phyloP scores from a whole-genome alignment of 1,140 invertebrate species.

The Papilio dardanus region DNA sequence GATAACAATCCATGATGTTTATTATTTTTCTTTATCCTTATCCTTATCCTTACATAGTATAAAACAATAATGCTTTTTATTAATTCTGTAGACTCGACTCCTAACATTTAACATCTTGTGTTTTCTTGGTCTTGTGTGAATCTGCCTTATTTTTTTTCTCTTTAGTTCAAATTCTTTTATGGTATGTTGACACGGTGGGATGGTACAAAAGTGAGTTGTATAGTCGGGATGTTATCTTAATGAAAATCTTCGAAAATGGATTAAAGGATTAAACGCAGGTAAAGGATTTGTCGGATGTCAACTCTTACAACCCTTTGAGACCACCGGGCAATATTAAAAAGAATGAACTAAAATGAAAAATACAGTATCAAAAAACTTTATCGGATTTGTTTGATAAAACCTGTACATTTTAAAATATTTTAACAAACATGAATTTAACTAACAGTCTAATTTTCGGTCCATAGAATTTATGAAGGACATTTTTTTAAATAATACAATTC shows the following conservation, averaged over 20 bases:
- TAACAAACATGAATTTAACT: no score
- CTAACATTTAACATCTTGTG: not conserved
- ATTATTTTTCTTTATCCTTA: no score
- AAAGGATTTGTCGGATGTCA: conserved; percentile 45
- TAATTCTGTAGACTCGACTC: no score
- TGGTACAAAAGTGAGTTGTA: conserved; percentile 48
- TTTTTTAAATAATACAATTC: no score
- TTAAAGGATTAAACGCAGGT: conserved; percentile 66
- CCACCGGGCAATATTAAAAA: conserved; percentile 27
- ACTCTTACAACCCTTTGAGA: conserved; percentile 10
- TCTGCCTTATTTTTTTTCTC: conserved; percentile 33
- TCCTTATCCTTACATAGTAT: no score
- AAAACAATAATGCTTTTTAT: no score
- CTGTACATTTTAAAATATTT: no score
- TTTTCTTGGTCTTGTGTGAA: not conserved
- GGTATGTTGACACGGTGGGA: conserved; percentile 67
- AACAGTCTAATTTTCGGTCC: no score
- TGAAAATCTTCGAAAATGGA: conserved; percentile 54
- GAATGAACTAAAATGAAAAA: not conserved
- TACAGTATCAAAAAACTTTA: not conserved
- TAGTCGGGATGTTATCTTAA: conserved; percentile 47
- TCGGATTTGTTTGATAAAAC: not conserved
- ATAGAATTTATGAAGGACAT: no score
- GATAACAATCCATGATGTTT: no score
- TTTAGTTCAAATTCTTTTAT: conserved; percentile 61